Evolutionary conservation across 2,113 vertebrate species (phyloP), one percentile per base, ranked within the genome.

Genomic region (Polyodon spathula): DNA sequence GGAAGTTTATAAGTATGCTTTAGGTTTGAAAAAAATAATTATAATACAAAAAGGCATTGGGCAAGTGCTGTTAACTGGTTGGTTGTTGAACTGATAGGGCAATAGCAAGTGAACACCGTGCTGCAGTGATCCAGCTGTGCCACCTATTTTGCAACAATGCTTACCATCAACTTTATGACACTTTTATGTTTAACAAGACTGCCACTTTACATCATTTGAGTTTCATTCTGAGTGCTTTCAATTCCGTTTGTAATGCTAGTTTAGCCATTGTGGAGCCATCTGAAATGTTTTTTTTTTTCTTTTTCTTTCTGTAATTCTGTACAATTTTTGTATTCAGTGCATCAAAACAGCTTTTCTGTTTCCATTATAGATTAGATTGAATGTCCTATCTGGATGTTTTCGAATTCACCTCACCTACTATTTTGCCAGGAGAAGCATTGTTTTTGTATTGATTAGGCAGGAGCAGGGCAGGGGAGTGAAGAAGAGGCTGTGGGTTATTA

Each of bases 391-490:
- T 27, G 27, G 27, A 48, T 27, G 52, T 71, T 62, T 58, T 70
- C 58, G 59, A 68, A 77, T 75, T 78, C 76, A 40, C 59, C 71
- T 78, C 76, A 76, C 73, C 70, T 63, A 54, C 68, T 64, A 62
- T 14, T 76, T 73, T 63, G 68, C 74, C 70, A 68, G 65, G 27
- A 27, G 2, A 65, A 66, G 61, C 75, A 66, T 70, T 66, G 76
- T 71, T 65, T 58, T 48, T 62, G 64, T 71, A 80, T 82, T 51
- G 80, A 81, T 80, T 66, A 68, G 56, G 68, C 17, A 2, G 55
- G 66, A 27, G 69, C 69, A 71, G 5, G 66, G 72, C 64, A 73
- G 67, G 71, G 64, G 61, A 15, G 6, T 15, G 27, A 64, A 69
- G 73, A 46, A 75, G 37, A 71, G 68, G 8, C 67, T 27, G 27